phyloP scores from a whole-genome alignment of 2,888 invertebrate genomes.

The Drosophila monieri region DNA sequence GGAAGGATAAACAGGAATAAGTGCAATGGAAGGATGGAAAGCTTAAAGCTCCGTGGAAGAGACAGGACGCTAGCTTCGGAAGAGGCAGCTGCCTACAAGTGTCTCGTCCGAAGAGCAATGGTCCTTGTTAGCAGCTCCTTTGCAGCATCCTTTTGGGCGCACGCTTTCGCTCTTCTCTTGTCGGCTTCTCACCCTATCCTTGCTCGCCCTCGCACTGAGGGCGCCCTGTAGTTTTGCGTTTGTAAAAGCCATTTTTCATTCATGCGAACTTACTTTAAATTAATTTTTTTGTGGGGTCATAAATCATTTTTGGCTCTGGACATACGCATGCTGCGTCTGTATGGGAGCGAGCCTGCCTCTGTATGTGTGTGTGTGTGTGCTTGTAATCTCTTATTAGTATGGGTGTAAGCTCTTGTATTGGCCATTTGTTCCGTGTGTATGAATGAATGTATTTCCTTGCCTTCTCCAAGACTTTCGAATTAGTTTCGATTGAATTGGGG shows the following conservation, averaged over 20 bases:
- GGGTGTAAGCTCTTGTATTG: constrained; percentile 24
- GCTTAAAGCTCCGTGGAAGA: constrained; percentile 64
- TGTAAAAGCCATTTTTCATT: constrained; percentile 81
- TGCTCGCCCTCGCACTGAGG: constrained; percentile 41
- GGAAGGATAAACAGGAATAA: constrained; percentile 73
- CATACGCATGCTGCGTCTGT: constrained; percentile 51
- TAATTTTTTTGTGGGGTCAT: constrained; percentile 79
- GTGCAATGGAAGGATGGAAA: constrained; percentile 64
- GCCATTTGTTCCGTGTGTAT: constrained; percentile 26
- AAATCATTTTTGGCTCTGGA: constrained; percentile 75
- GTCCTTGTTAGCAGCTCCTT: constrained; percentile 1
- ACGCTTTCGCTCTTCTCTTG: constrained; percentile 14
- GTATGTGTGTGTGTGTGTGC: constrained; percentile 2
- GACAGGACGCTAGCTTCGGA: constrained; percentile 11
- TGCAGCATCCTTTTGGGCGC: constrained; percentile 15
- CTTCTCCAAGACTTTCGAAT: constrained; percentile 40
- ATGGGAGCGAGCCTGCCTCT: constrained; percentile 9
- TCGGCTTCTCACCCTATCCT: background rate
- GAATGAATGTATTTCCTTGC: constrained; percentile 30
- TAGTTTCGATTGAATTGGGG: constrained; percentile 48
- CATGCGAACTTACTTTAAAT: constrained; percentile 81
- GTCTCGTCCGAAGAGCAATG: constrained; percentile 41
- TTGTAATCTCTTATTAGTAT: constrained; percentile 3
- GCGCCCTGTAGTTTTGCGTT: constrained; percentile 73
- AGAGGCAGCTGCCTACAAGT: constrained; percentile 59